Evolutionary conservation across 2,113 vertebrate species (phyloP), one percentile per base, ranked within the genome.

Genomic region (Eidolon helvum): DNA sequence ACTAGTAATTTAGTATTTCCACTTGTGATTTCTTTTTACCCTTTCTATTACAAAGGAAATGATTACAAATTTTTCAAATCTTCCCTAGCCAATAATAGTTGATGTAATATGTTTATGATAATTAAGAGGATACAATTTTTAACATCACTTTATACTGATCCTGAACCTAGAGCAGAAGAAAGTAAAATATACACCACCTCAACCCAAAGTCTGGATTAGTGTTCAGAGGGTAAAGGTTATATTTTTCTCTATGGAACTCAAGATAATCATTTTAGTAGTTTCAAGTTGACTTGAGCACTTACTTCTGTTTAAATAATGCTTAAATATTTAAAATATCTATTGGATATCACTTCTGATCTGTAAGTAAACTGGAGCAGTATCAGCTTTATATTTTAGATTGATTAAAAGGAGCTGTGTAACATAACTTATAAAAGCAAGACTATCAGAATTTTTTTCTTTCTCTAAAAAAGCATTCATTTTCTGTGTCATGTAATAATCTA

Each of bases 341-440:
- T 55, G 33, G 7, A 28, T 2, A 69, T 33, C 72, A 79, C 30
- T 63, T 88, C 4, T 66, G 14, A 4, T 88, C n/a, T 45, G 11
- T 57, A 30, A 84, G 68, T 45, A 86, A 55, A 30, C 61, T 78
- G 10, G 10, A 57, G 15, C 7, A 35, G 30, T 50, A 61, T 45
- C 66, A 55, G 3, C 45, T 91, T 93, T 96, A 28, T 65, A 14
- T 96, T 91, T 93, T 45, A 87, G 86, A 61, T 35, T 45, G 21
- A 43, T 79, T n/a, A 4, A 68, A 91, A 68, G 21, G 5, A 9
- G 1, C 30, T 82, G 15, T 2, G 26, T 59, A 45, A 28, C 68
- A 48, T 48, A 63, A 68, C 28, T 94, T 86, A n/a, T 16, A 72
- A 75, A 87, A 78, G 12, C 8, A 78, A 55, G 28, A 61, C n/a